Evolutionary conservation across 2,888 invertebrate genomes (phyloP).

Genomic region (Lottia gigantea): DNA sequence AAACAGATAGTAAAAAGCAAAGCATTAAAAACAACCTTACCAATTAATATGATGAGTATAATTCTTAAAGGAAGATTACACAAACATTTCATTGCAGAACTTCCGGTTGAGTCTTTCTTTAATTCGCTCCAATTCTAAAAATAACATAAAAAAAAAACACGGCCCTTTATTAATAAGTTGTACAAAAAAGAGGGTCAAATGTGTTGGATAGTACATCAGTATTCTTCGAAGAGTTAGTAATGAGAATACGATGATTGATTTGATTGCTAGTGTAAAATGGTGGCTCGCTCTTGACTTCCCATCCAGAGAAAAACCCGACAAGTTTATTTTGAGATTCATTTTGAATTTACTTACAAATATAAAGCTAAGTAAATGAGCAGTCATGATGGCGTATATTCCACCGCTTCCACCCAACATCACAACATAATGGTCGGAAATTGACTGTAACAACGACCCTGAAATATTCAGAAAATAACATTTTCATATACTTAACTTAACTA

Average conservation of each 20-base stretch:
- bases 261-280: no score
- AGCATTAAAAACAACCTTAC: constrained; percentile 31
- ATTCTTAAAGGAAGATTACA: constrained; percentile 74
- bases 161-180: no score
- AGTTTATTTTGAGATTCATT: background rate
- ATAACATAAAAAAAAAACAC: background rate
- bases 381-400: constrained; percentile 91
- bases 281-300: no score
- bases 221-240: no score
- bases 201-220: no score
- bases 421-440: constrained; percentile 65
- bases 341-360: constrained; percentile 67
- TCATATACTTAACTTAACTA: no score
- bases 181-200: no score
- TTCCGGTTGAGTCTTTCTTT: constrained; percentile 79
- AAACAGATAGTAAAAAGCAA: no score
- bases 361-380: constrained; percentile 90
- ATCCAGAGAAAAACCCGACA: background rate
- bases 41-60: constrained; percentile 82
- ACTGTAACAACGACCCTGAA: constrained; percentile 68
- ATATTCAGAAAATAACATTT: background rate
- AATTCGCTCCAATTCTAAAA: constrained; percentile 94
- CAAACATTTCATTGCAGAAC: constrained; percentile 32
- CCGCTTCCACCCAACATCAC: constrained; percentile 92
- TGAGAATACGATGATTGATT: no score